A percentile compares a stretch with the other conserved stretches of the same genome.
Conservation (phyloP, 2,113 vertebrate genomes). For the Microcebus jonahi region DNA sequence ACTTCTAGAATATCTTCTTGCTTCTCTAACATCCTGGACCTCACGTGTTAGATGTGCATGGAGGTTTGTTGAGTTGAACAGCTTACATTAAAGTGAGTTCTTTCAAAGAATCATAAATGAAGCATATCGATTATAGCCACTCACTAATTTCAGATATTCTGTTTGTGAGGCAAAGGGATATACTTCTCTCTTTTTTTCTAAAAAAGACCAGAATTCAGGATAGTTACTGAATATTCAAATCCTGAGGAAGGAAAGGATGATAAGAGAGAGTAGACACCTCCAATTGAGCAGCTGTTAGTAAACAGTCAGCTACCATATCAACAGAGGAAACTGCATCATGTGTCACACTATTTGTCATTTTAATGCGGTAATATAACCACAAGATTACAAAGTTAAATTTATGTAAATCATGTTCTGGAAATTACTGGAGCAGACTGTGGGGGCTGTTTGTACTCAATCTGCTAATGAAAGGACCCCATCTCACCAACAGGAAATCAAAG, state of each 20-base stretch:
- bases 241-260: background rate
- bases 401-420: constrained; percentile 85
- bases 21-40: background rate
- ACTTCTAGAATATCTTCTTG: background rate
- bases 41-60: background rate
- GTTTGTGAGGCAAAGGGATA: background rate
- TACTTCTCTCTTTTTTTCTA: background rate
- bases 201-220: background rate
- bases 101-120: background rate
- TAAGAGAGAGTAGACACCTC: background rate
- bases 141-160: background rate
- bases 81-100: background rate
- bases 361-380: constrained; percentile 74
- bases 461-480: constrained; percentile 81
- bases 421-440: constrained; percentile 79
- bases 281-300: constrained; percentile 53
- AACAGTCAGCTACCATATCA: constrained; percentile 71
- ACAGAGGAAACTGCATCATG: constrained; percentile 68
- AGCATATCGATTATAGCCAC: background rate
- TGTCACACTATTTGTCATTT: constrained; percentile 81
- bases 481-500: constrained; percentile 77
- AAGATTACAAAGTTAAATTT: constrained; percentile 85
- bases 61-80: background rate
- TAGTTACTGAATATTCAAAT: constrained; percentile 23
- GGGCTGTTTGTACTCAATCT: constrained; percentile 81